Conservation (phyloP, 2,888 invertebrate species). For the Cephonodes hylas region DNA sequence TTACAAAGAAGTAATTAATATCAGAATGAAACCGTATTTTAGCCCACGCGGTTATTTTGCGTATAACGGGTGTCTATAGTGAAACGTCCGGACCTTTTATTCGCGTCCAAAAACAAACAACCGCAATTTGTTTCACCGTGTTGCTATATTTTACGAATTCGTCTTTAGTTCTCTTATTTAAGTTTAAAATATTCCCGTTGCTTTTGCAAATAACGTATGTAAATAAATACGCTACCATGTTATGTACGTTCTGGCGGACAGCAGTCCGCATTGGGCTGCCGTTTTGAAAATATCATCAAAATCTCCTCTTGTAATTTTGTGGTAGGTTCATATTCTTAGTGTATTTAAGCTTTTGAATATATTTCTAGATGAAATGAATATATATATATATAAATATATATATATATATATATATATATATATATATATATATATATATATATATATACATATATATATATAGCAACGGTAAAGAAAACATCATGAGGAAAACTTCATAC, state of each 20-base stretch:
- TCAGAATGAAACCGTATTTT: background rate
- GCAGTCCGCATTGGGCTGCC: background rate
- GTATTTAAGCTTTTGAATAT: too few species aligned
- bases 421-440: too few species aligned
- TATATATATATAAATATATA: too few species aligned
- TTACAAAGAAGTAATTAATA: background rate
- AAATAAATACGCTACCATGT: background rate
- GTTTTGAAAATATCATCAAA: background rate
- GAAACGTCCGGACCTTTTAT: conserved; percentile 4
- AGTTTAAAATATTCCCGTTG: conserved; percentile 11
- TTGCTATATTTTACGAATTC: conserved; percentile 26
- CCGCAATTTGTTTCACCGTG: conserved; percentile 12
- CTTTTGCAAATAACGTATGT: conserved; percentile 3
- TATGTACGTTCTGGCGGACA: background rate
- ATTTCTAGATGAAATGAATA: too few species aligned
- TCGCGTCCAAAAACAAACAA: conserved; percentile 13
- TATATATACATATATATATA: too few species aligned
- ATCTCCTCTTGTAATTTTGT: background rate
- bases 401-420: too few species aligned
- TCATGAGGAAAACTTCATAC: too few species aligned
- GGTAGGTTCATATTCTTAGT: background rate
- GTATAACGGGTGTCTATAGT: conserved; percentile 5
- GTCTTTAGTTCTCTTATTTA: conserved; percentile 13
- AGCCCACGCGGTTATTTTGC: background rate
- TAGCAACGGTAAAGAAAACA: too few species aligned